Evolutionary conservation across 2,797 vertebrate species (phyloP).

Genomic region (Peromyscus aztecus): DNA sequence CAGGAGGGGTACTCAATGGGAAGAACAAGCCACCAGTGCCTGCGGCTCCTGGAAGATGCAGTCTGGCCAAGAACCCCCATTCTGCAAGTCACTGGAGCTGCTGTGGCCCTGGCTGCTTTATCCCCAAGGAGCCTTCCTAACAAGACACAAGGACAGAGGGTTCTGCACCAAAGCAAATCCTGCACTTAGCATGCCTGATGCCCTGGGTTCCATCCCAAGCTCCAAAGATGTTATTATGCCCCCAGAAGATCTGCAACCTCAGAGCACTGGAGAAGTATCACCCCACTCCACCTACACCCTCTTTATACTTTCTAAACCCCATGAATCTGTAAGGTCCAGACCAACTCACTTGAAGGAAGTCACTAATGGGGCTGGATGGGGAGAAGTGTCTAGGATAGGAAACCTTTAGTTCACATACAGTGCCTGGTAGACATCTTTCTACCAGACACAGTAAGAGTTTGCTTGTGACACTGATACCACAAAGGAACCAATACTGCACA

Average conservation of each 20-base stretch:
- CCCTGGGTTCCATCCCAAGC: neutral
- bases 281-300: neutral
- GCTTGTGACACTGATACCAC: constrained; percentile 20
- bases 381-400: accelerated
- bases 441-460: neutral
- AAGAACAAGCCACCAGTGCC: neutral
- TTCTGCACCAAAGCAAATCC: too few relatives aligned
- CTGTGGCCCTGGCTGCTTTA: neutral
- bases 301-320: neutral
- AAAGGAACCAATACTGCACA: neutral
- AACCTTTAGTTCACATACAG: neutral
- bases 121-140: neutral
- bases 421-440: neutral
- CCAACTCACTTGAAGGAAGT: neutral
- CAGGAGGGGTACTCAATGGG: neutral
- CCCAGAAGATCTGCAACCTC: neutral
- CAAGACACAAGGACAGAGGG: neutral
- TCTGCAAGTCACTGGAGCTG: neutral
- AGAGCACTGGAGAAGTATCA: neutral
- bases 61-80: neutral
- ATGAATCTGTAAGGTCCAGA: neutral
- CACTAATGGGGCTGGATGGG: neutral
- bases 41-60: neutral
- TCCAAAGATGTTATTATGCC: neutral
- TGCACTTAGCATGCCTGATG: neutral